Evolutionary conservation across 2,797 vertebrate genomes (phyloP).

Genomic region (Danio tinwini): DNA sequence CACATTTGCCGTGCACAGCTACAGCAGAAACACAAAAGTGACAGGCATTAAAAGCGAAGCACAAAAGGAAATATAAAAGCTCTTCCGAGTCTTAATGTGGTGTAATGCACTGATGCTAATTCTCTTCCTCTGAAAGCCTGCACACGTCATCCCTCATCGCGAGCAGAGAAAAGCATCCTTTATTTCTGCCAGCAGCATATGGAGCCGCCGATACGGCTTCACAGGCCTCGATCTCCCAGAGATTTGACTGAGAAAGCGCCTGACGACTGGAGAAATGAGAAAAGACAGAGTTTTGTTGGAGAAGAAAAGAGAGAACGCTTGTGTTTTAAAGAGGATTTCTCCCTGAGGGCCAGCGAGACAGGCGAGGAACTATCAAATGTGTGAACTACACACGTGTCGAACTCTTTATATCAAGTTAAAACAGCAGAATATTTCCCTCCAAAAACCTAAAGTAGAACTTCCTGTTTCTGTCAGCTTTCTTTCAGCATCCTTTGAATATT

Average conservation of each 20-base stretch:
- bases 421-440: slow-evolving; percentile 36
- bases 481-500: slow-evolving; percentile 1
- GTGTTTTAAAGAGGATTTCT: slow-evolving; percentile 15
- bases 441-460: slow-evolving; percentile 17
- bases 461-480: slow-evolving; percentile 26
- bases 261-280: slow-evolving; percentile 17
- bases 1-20: slow-evolving; percentile 7
- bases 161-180: slow-evolving; percentile 33
- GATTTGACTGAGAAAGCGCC: slow-evolving; percentile 1
- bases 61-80: slow-evolving; percentile 44
- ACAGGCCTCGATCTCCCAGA: not conserved
- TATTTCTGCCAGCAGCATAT: slow-evolving; percentile 29
- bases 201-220: slow-evolving; percentile 6
- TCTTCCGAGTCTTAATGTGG: slow-evolving; percentile 28
- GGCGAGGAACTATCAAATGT: slow-evolving; percentile 11
- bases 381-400: slow-evolving; percentile 30
- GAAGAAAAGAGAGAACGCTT: slow-evolving; percentile 24
- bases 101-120: slow-evolving; percentile 39
- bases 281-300: slow-evolving; percentile 8
- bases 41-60: slow-evolving; percentile 47
- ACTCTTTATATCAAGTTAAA: slow-evolving; percentile 37
- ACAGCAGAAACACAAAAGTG: slow-evolving; percentile 29
- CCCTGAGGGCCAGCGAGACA: slow-evolving; percentile 20
- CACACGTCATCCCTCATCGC: slow-evolving; percentile 9
- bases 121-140: slow-evolving; percentile 40